Base-by-base conservation (phyloP, 1,140 invertebrate species). In the Hyphantria cunea region DNA sequence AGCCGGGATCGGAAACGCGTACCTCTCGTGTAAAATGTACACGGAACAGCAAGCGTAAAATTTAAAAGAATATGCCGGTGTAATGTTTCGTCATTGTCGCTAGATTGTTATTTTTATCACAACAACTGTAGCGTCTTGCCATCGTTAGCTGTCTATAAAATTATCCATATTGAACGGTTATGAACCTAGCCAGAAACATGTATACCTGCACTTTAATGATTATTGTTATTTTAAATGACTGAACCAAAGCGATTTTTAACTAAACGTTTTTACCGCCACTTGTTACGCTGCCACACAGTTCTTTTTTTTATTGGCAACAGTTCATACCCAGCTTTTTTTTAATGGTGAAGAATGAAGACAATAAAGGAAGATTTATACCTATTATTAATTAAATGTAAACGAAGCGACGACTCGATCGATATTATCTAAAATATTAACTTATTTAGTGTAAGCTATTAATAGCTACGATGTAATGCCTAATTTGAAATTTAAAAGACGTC, bases 281-380 rank as follows among this genome's bases (percentile, higher is more conserved):
- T 72, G 86, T 89, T 89, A 86, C 47, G 74, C 78, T 83, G 74
- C 76, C 64, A 86, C 81, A 86, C 84, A 61, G 47, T 72, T 70
- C 72, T 68, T 72, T 71, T 51, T 64, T 50, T 15, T 13, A 59
- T 53, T 53, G 25, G 55, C 37, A 59, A 69, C 49, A 48, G 68
- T 72, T 80, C 70, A 64, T 73, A 67, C 75, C 82, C 80, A 70
- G 82, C 78, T 82, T 84, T 75, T 73, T 86, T 86, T 78, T 74
- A 74, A 84, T 81, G 74, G 78, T 82, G 75, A 84, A 87, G 78
- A 80, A 84, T 86, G 82, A 90, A 88, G 87, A 90, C 87, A 90
- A 90, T 90, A 90, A 80, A 90, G 82, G 83, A 82, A 90, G 83
- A 88, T 84, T 87, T 87, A 84, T 90, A 90, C 79, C 76, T 88